Evolutionary conservation across 2,888 invertebrate genomes (phyloP).

Genomic region (Oxytorus armatus): DNA sequence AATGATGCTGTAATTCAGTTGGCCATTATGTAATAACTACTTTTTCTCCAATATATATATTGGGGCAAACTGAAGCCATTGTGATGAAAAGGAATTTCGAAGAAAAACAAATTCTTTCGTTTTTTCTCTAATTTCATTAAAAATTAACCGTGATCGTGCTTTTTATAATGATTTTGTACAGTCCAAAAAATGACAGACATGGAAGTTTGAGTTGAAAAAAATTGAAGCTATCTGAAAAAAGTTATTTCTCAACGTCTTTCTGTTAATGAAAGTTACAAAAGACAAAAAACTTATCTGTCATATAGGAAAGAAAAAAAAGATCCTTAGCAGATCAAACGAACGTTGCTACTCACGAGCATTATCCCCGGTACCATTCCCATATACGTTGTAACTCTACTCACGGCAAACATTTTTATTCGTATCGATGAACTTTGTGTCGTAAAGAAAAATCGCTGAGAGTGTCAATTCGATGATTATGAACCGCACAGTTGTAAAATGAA

Average conservation of each 20-base stretch:
- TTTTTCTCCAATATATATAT: no score
- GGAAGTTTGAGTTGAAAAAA: neutral
- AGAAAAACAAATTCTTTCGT: neutral
- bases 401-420: constrained; percentile 44
- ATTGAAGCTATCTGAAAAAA: no score
- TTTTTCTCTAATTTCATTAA: neutral
- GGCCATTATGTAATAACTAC: no score
- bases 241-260: no score
- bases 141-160: neutral
- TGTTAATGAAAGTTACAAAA: no score
- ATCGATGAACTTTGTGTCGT: constrained; percentile 10
- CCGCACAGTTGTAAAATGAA: constrained; percentile 8
- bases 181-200: no score
- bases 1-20: no score
- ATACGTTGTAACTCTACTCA: constrained; percentile 51
- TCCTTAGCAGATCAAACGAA: no score
- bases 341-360: neutral
- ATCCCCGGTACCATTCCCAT: neutral
- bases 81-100: neutral
- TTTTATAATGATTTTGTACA: neutral
- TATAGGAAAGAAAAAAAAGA: no score
- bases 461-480: neutral
- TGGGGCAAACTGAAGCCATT: neutral
- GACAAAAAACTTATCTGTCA: no score
- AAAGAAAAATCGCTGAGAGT: neutral